Percentiles rank a stretch among this genome's conserved stretches.
These are phyloP conservation scores for Manis crassicaudata DNA, from an alignment of 2,797 vertebrate species.

Conservation along the genomic window DNA sequence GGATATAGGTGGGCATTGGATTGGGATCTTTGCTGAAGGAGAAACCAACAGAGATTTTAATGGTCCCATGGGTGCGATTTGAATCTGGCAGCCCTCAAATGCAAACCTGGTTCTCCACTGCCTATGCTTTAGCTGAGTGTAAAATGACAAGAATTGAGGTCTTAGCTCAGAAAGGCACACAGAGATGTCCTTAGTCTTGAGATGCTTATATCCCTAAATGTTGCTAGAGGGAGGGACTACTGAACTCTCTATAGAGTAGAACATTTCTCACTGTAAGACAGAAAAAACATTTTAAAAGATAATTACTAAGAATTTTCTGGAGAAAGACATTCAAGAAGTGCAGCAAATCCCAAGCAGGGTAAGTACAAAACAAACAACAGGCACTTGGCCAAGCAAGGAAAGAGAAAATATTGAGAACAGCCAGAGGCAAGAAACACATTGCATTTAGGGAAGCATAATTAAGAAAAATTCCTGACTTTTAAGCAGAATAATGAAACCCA, in stretches of 20 bases:
- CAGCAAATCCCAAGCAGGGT: not conserved
- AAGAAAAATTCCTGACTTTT: not conserved
- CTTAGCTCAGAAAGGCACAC: not conserved
- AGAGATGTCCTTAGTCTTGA: not conserved
- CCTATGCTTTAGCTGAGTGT: not conserved
- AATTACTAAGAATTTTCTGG: not conserved
- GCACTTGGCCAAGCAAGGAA: not conserved
- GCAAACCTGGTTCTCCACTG: not conserved
- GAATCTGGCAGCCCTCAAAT: not conserved
- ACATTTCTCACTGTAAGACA: not conserved
- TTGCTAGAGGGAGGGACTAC: not conserved
- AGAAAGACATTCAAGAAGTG: conserved; percentile 1
- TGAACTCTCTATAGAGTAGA: not conserved
- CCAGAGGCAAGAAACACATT: not conserved
- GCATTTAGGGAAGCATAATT: not conserved
- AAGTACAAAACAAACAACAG: not conserved
- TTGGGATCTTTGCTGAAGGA: not conserved
- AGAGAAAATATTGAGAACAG: not conserved
- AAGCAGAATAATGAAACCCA: not conserved
- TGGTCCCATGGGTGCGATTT: not conserved
- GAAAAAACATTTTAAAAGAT: conserved; percentile 18
- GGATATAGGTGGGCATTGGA: not conserved
- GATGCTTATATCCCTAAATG: not conserved
- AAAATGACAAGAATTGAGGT: not conserved
- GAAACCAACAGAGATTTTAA: not conserved